Conservation (phyloP, 2,113 vertebrate genomes). For the Silurus asotus region DNA sequence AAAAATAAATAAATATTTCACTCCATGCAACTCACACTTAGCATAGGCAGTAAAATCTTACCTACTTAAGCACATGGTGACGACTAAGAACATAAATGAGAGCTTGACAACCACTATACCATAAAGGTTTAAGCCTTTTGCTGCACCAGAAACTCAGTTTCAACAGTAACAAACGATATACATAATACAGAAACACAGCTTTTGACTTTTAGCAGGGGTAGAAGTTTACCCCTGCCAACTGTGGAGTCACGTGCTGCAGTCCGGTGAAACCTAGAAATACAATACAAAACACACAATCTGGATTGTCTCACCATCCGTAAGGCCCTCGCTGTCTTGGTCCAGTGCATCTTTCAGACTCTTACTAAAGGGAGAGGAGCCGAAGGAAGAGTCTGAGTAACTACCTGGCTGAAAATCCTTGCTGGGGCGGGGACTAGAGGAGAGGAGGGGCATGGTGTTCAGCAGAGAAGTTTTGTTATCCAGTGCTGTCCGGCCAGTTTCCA, state of each 20-base stretch:
- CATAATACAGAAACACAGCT: constrained; percentile 2
- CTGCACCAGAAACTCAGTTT: not conserved
- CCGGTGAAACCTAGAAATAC: constrained; percentile 12
- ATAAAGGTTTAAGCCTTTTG: not conserved
- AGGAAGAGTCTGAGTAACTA: constrained; percentile 81
- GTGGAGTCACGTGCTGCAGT: not conserved
- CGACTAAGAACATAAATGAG: not conserved
- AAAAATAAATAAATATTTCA: too few relatives aligned
- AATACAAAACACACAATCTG: not conserved
- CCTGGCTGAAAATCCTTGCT: constrained; percentile 83
- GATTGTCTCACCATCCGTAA: constrained; percentile 56
- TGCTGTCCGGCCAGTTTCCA: constrained; percentile 74
- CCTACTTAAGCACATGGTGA: not conserved
- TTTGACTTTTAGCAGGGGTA: not conserved
- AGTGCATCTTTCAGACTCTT: constrained; percentile 88
- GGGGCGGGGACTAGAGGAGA: constrained; percentile 83
- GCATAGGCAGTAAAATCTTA: not conserved
- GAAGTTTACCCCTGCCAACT: not conserved
- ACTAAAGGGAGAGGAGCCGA: constrained; percentile 75
- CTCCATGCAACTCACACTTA: not conserved
- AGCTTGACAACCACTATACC: not conserved
- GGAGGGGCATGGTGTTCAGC: constrained; percentile 85
- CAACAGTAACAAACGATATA: not conserved
- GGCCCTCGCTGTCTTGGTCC: constrained; percentile 84
- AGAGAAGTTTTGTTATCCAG: constrained; percentile 93